Evolutionary conservation across 2,113 vertebrate genomes (phyloP), one percentile per base, ranked within the genome.

Genomic region (Apodemus sylvaticus): DNA sequence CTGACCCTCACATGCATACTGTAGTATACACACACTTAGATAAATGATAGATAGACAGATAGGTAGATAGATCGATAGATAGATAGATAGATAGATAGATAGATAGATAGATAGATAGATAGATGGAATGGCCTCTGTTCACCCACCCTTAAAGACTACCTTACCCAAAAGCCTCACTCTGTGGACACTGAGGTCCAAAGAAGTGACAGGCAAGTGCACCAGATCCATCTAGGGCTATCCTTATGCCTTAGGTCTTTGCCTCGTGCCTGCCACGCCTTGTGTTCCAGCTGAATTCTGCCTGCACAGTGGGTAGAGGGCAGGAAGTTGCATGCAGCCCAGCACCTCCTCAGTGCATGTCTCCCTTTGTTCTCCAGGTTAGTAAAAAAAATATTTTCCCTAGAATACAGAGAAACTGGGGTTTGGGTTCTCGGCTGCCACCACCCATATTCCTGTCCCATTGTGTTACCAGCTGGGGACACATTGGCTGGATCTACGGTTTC

Each of bases 291-390:
- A 73, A 68, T 53, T 19, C 55, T 70, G 1, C 66, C 31, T 13
- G 12, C 51, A 11, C 13, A 10, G 45, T 22, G 5, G 42, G 7
- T 39, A 10, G 34, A 64, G n/a, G 74, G 88, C 48, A 96, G 70
- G 48, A 86, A 66, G 77, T 5, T 17, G 42, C 7, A 7, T 51
- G n/a, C 22, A 14, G 51, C 51, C 45, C 89, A 39, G 95, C 0
- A 5, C 71, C 83, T 86, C 60, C 13, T 39, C 13, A 39, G 55
- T 74, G 42, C 55, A 97, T 48, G 77, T 92, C 58, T 68, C 79
- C 68, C 95, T 97, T 97, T 97, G 96, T 96, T 98, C 98, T 96
- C 96, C 39, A 73, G 66, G 66, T 97, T 98, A 97, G 97, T 97
- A 97, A 74, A 95, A 48, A 48, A 97, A 97, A 91, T 81, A 82